phyloP scores from a whole-genome alignment of 2,797 vertebrate genomes.

The Delichon dasypus region DNA sequence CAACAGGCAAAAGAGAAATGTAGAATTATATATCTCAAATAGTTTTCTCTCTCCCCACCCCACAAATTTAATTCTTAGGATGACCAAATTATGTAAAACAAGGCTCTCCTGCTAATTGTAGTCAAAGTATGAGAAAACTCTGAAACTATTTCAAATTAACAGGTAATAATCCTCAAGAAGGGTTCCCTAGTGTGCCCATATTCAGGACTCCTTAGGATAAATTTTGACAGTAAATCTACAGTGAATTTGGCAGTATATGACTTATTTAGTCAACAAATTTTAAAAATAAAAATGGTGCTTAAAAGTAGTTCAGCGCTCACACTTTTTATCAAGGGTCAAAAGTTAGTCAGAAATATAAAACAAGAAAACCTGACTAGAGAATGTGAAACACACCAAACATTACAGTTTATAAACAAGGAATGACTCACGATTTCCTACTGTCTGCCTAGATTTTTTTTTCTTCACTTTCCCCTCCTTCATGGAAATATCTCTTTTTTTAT shows the following conservation, averaged over 20 bases:
- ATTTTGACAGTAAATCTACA: background rate
- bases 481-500: background rate
- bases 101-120: background rate
- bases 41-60: background rate
- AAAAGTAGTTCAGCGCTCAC: background rate
- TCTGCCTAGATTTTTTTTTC: background rate
- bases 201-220: background rate
- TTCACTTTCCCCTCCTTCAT: background rate
- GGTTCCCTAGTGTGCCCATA: background rate
- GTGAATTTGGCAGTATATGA: background rate
- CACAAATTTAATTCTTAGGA: background rate
- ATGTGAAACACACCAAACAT: background rate
- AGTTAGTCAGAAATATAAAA: background rate
- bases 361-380: background rate
- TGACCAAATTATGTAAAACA: background rate
- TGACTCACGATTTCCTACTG: background rate
- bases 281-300: background rate
- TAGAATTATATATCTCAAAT: background rate
- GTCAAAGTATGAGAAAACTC: background rate
- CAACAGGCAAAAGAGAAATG: background rate
- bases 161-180: background rate
- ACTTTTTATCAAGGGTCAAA: background rate
- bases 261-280: background rate
- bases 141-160: background rate
- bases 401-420: constrained; percentile 15